phyloP scores from a whole-genome alignment of 1,140 invertebrate genomes.

The Anthonomus grandis region DNA sequence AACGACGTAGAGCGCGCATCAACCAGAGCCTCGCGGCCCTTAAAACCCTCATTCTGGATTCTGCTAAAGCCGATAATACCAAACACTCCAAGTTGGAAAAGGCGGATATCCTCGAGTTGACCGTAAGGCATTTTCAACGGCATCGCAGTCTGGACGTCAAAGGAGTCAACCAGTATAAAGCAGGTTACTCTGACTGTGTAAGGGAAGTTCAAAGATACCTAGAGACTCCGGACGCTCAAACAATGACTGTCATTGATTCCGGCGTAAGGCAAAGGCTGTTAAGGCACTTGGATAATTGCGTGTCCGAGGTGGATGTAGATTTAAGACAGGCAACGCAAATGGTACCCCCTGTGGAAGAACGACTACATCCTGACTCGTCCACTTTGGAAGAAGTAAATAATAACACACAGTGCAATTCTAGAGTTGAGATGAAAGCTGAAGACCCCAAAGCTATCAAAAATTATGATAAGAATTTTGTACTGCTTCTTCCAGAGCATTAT shows the following conservation, averaged over 20 bases:
- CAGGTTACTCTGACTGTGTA: conserved; percentile 80
- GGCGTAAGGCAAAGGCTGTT: conserved; percentile 66
- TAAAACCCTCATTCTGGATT: conserved; percentile 75
- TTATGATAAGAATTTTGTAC: conserved; percentile 46
- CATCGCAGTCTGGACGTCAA: conserved; percentile 64
- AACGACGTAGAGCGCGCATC: conserved; percentile 80
- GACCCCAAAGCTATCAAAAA: conserved; percentile 33
- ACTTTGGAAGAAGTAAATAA: conserved; percentile 40
- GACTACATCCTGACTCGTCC: conserved; percentile 30
- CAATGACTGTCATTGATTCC: conserved; percentile 61
- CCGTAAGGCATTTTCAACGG: conserved; percentile 80
- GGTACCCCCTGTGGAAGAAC: conserved; percentile 19
- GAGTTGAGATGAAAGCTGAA: conserved; percentile 17
- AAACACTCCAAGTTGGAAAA: conserved; percentile 85
- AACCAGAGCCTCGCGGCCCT: conserved; percentile 84
- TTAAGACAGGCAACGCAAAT: conserved; percentile 50
- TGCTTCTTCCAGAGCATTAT: conserved; percentile 47
- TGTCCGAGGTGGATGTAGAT: conserved; percentile 66
- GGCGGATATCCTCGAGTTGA: conserved; percentile 89
- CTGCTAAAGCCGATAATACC: conserved; percentile 63
- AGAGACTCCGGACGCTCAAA: conserved; percentile 64
- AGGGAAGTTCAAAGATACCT: conserved; percentile 67
- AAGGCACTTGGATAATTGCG: conserved; percentile 67
- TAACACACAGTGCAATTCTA: conserved; percentile 21
- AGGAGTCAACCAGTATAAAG: conserved; percentile 57